A percentile compares a stretch with the other conserved stretches of the same genome.
Conservation (phyloP, 2,113 vertebrate species). For the Onychostoma macrolepis region DNA sequence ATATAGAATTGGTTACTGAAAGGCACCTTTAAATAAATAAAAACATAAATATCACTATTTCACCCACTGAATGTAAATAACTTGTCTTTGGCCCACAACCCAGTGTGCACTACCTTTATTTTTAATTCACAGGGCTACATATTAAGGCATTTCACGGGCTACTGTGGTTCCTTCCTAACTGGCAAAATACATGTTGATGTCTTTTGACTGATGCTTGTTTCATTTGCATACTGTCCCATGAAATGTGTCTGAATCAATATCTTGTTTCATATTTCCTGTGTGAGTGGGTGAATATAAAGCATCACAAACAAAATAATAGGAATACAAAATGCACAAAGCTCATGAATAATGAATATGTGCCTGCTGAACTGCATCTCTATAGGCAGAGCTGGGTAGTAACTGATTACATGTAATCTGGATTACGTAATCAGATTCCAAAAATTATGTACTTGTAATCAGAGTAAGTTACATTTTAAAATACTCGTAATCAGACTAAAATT, state of each 20-base stretch:
- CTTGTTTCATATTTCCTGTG: slow-evolving; percentile 28
- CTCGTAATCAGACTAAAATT: no score
- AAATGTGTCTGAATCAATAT: slow-evolving; percentile 39
- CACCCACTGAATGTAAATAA: not conserved
- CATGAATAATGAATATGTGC: slow-evolving; percentile 24
- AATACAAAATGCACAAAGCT: slow-evolving; percentile 40
- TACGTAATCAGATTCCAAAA: no score
- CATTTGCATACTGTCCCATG: slow-evolving; percentile 20
- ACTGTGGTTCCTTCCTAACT: not conserved
- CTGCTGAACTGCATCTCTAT: not conserved
- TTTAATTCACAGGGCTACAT: not conserved
- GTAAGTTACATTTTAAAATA: no score
- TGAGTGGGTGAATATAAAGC: slow-evolving; percentile 30
- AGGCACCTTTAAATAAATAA: not conserved
- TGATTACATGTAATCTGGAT: no score
- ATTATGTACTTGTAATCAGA: no score
- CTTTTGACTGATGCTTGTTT: slow-evolving; percentile 16
- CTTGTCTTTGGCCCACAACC: not conserved
- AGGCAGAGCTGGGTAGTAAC: no score
- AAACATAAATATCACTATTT: not conserved
- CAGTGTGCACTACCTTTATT: not conserved
- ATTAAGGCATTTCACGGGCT: not conserved
- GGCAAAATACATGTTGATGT: not conserved
- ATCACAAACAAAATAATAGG: slow-evolving; percentile 13
- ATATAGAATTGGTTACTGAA: not conserved